These are phyloP conservation scores for Phocoena phocoena DNA, from an alignment of 2,113 vertebrate genomes.

Conservation along the genomic window DNA sequence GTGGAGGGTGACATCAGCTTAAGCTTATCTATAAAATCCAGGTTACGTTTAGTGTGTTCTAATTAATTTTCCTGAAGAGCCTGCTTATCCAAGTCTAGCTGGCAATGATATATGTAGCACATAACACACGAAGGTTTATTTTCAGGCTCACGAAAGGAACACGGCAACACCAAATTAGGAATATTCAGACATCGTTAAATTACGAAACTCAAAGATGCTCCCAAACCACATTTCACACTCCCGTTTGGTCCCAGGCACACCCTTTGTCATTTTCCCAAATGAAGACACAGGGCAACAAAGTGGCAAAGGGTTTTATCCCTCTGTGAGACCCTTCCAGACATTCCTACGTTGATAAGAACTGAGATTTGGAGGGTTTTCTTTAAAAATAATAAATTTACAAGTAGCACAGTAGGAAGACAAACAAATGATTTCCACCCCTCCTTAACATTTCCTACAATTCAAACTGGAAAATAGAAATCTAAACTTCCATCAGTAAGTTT, in stretches of 20 bases:
- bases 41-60: neutral
- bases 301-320: neutral
- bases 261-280: neutral
- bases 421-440: neutral
- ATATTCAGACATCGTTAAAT: neutral
- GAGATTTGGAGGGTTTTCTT: neutral
- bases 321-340: neutral
- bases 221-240: neutral
- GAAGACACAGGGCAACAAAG: neutral
- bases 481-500: neutral
- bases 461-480: neutral
- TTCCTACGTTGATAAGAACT: neutral
- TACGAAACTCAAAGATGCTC: neutral
- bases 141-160: neutral
- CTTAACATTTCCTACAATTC: neutral
- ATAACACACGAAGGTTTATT: neutral
- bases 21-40: slow-evolving; percentile 24
- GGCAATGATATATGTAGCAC: neutral
- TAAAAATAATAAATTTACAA: neutral
- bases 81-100: neutral
- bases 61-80: neutral
- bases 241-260: neutral
- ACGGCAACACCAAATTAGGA: neutral
- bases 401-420: neutral
- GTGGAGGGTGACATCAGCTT: neutral